Evolutionary conservation across 2,888 invertebrate genomes (phyloP).

Genomic region (Dolichopus griseipennis): DNA sequence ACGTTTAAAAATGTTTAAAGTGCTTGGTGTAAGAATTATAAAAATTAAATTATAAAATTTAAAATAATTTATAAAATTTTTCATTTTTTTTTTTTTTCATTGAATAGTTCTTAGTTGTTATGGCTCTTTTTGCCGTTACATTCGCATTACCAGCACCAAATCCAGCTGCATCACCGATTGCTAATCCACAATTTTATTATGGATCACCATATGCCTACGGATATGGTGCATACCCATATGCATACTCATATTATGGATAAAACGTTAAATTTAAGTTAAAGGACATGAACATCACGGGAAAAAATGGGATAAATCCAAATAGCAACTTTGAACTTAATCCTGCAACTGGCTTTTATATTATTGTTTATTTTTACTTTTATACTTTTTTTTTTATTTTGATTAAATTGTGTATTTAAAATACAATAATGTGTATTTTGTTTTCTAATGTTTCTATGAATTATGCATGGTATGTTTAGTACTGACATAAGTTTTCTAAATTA

Average conservation of each 20-base stretch:
- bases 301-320: too few species aligned
- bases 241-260: slow-evolving; percentile 35
- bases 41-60: too few species aligned
- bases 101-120: slow-evolving; percentile 28
- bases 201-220: slow-evolving; percentile 34
- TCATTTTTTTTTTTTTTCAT: slow-evolving; percentile 15
- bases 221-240: slow-evolving; percentile 27
- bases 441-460: too few species aligned
- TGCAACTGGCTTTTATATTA: too few species aligned
- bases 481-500: too few species aligned
- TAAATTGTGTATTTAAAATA: neutral
- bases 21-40: neutral
- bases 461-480: too few species aligned
- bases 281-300: too few species aligned
- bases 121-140: slow-evolving; percentile 33
- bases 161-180: slow-evolving; percentile 12
- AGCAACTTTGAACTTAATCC: too few species aligned
- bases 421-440: neutral
- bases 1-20: neutral
- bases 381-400: neutral
- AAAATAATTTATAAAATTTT: slow-evolving; percentile 12
- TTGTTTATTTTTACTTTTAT: too few species aligned
- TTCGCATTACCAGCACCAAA: slow-evolving; percentile 31
- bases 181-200: slow-evolving; percentile 32
- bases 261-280: neutral